These are phyloP conservation scores for Gnathonemus longibarbis DNA, from an alignment of 2,113 vertebrate species.

Conservation along the genomic window DNA sequence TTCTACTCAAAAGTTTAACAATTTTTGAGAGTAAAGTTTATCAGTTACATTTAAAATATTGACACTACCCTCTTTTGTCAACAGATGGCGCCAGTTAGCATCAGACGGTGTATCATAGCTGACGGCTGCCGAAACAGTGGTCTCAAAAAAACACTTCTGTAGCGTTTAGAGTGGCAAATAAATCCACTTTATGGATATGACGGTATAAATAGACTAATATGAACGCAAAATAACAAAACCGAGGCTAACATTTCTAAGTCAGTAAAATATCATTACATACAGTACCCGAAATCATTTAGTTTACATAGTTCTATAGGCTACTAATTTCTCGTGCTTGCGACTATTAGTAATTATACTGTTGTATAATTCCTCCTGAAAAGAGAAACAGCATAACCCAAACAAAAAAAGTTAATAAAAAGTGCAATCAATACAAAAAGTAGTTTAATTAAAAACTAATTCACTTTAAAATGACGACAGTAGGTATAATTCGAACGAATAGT, in stretches of 20 bases:
- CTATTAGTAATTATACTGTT: not conserved
- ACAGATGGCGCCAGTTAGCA: slow-evolving; percentile 42
- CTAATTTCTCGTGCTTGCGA: not conserved
- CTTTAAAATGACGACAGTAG: not conserved
- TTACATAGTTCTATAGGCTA: not conserved
- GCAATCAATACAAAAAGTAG: not conserved
- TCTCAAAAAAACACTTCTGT: not conserved
- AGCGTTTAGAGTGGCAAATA: not conserved
- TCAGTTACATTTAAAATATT: not conserved
- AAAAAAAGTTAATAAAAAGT: not conserved
- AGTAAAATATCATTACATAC: not conserved
- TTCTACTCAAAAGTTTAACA: not conserved
- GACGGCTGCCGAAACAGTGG: not conserved
- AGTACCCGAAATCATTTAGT: not conserved
- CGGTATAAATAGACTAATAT: not conserved
- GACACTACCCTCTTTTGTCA: slow-evolving; percentile 8
- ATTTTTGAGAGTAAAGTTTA: not conserved
- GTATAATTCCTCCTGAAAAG: not conserved
- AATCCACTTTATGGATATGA: not conserved
- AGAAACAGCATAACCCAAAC: not conserved
- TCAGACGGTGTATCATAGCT: not conserved
- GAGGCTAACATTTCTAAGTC: not conserved
- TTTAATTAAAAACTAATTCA: not conserved
- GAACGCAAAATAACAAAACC: not conserved
- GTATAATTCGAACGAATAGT: not conserved